Conservation (phyloP, 2,113 vertebrate species). For the Rhynchopsitta pachyrhyncha region DNA sequence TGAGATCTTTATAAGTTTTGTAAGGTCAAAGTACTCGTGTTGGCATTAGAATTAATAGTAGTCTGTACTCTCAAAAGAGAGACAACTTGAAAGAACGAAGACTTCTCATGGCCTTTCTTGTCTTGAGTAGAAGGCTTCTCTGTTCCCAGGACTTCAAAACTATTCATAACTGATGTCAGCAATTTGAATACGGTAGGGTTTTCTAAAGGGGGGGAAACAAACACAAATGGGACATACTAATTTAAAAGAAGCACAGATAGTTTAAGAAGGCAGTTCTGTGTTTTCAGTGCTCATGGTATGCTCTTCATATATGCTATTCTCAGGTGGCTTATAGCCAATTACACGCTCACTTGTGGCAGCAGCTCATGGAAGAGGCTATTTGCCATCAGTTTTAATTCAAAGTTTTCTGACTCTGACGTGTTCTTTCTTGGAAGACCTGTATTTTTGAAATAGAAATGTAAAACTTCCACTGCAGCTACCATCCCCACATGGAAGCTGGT, state of each 20-base stretch:
- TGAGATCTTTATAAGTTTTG: background rate
- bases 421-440: background rate
- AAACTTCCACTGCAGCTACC: background rate
- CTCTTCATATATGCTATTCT: background rate
- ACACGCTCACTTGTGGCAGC: background rate
- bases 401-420: background rate
- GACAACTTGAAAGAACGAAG: background rate
- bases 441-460: background rate
- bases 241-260: background rate
- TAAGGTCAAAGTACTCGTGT: background rate
- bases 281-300: background rate
- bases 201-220: background rate
- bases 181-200: background rate
- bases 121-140: background rate
- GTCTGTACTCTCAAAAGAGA: background rate
- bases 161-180: background rate
- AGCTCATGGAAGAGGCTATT: background rate
- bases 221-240: background rate
- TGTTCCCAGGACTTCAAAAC: background rate
- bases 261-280: background rate
- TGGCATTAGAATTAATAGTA: background rate
- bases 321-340: background rate
- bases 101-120: accelerated
- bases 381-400: background rate
- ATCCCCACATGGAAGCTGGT: background rate